A percentile compares a stretch with the other conserved stretches of the same genome.
These are phyloP conservation scores for Limnephilus lunatus DNA, from an alignment of 2,888 invertebrate species.

Conservation along the genomic window DNA sequence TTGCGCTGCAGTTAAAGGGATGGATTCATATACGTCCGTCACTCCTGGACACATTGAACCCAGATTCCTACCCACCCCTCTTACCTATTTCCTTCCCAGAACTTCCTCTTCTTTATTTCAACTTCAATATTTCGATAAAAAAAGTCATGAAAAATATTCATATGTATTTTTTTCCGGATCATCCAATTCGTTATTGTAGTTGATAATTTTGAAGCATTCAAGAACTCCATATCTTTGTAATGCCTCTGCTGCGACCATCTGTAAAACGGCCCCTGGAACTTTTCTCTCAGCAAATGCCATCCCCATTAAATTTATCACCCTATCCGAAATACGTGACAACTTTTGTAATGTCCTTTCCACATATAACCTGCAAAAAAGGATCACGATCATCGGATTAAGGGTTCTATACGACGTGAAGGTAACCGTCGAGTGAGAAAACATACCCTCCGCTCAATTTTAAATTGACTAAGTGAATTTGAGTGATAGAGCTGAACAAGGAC, in stretches of 20 bases:
- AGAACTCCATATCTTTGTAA: background rate
- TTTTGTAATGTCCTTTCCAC: conserved; percentile 28
- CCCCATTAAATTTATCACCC: conserved; percentile 40
- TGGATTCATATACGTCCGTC: too few relatives aligned
- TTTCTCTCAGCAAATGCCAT: conserved; percentile 21
- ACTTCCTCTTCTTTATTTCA: too few relatives aligned
- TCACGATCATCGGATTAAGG: background rate
- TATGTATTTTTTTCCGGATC: background rate
- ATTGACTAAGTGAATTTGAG: conserved; percentile 23
- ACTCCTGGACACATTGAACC: too few relatives aligned
- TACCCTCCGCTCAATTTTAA: background rate
- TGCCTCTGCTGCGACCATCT: background rate
- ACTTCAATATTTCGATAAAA: too few relatives aligned
- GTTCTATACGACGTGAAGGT: conserved; percentile 19
- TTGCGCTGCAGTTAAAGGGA: too few relatives aligned
- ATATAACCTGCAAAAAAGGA: conserved; percentile 12
- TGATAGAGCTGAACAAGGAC: background rate
- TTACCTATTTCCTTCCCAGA: too few relatives aligned
- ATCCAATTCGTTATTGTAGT: background rate
- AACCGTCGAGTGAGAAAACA: conserved; percentile 10
- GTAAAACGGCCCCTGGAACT: background rate
- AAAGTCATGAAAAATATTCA: background rate
- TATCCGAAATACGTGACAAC: conserved; percentile 28
- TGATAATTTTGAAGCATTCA: background rate
- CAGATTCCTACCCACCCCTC: too few relatives aligned